A percentile compares a stretch with the other conserved stretches of the same genome.
Evolutionary conservation across 2,797 vertebrate species (phyloP).

Genomic region (Fratercula arctica): DNA sequence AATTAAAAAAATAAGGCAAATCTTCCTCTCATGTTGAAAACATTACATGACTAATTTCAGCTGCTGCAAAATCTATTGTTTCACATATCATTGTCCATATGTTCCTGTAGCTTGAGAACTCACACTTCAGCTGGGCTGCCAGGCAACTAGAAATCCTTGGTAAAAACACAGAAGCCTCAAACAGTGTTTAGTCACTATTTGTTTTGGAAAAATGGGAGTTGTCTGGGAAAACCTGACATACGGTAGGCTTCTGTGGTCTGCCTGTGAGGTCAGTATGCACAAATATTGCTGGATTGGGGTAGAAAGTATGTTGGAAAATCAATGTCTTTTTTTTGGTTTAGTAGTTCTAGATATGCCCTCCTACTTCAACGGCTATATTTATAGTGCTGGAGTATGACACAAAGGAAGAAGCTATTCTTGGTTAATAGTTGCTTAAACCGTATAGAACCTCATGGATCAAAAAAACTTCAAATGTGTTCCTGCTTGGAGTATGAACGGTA

Average conservation of each 20-base stretch:
- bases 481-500: background rate
- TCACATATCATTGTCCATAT: background rate
- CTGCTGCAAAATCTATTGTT: background rate
- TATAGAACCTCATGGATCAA: background rate
- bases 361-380: background rate
- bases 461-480: background rate
- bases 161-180: background rate
- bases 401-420: background rate
- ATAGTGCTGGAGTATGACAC: background rate
- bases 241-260: background rate
- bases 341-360: background rate
- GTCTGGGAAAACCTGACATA: background rate
- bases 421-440: background rate
- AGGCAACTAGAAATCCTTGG: background rate
- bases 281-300: background rate
- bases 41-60: background rate
- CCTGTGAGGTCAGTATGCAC: background rate
- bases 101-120: background rate
- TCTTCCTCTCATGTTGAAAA: background rate
- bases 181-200: background rate
- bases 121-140: background rate
- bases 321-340: background rate
- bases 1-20: background rate
- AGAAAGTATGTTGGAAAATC: background rate
- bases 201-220: background rate